Base-by-base conservation (phyloP, 2,888 invertebrate genomes). In the Epinotia ramella region DNA sequence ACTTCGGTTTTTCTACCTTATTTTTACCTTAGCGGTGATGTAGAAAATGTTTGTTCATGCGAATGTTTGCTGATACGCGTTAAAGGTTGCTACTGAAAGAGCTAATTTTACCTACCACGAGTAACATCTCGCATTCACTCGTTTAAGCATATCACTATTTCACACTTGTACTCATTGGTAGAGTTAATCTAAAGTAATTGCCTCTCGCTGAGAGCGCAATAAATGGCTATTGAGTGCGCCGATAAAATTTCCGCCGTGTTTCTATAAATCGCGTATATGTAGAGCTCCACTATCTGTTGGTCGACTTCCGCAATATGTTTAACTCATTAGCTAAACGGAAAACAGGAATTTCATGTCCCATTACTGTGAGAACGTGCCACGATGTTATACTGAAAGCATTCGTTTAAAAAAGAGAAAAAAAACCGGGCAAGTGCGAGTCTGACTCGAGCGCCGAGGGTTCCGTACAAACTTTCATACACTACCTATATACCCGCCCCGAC, bases 111-210 rank as follows among this genome's bases (percentile, higher is more conserved):
- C 20, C 20, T 11, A 57, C 57, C 57, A 53, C n/a, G 53, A 53
- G n/a, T 60, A 60, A 60, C 28, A 60, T 60, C 28, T 59, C 9
- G 4, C 3, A 28, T 28, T 28, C 24, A 28, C 3, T 2, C 24
- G 24, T 3, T 28, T 28, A 28, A 6, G 20, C 57, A 60, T 60
- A 60, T 60, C 59, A 24, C 73, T 74, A 82, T 80, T 86, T 87
- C 83, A 85, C 87, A 88, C 88, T 84, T 87, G 84, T 81, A 82
- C 85, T 84, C 85, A 86, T 88, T 83, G 82, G 78, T 78, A 80
- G 85, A 89, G 88, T 87, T 91, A 91, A 92, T 92, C 87, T 85
- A 82, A 83, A 85, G 85, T 92, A 92, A 94, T 93, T 92, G 93
- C 89, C 87, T 89, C 89, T 90, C 88, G 89, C 89, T 88, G 90